phyloP scores from a whole-genome alignment of 1,140 invertebrate genomes.

The Eupristina koningsbergeri region DNA sequence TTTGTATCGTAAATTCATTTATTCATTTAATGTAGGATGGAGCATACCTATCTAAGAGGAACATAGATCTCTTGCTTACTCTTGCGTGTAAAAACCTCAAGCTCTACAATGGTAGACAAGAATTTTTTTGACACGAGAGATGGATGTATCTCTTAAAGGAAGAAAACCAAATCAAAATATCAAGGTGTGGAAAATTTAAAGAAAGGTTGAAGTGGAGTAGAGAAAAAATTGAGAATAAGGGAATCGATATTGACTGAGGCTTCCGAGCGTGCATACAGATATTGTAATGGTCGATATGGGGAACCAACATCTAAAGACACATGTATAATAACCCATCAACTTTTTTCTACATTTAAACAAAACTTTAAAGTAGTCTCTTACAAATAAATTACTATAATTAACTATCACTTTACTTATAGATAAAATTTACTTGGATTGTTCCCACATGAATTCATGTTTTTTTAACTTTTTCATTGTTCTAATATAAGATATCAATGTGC shows the following conservation, averaged over 20 bases:
- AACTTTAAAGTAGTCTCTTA: neutral
- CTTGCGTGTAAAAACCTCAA: neutral
- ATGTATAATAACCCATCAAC: neutral
- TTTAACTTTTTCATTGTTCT: neutral
- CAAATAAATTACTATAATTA: neutral
- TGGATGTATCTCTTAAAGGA: constrained; percentile 4
- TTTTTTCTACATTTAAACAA: constrained; percentile 8
- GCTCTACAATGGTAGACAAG: neutral
- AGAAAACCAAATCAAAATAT: constrained; percentile 1
- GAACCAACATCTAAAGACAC: neutral
- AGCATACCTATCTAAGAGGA: neutral
- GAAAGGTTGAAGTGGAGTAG: constrained; percentile 4
- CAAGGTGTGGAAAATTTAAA: neutral
- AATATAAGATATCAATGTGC: neutral
- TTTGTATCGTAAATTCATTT: neutral
- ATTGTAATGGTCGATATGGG: neutral
- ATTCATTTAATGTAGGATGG: neutral
- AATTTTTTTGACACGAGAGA: constrained; percentile 24
- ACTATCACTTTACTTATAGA: neutral
- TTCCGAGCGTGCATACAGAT: constrained; percentile 8
- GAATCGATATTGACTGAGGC: constrained; percentile 7
- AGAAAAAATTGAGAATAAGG: neutral
- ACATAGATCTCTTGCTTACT: neutral
- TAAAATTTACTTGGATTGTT: neutral
- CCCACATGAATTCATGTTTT: neutral